These are phyloP conservation scores for Caenorhabditis doughertyi DNA, from an alignment of 2,888 invertebrate species.

Conservation along the genomic window DNA sequence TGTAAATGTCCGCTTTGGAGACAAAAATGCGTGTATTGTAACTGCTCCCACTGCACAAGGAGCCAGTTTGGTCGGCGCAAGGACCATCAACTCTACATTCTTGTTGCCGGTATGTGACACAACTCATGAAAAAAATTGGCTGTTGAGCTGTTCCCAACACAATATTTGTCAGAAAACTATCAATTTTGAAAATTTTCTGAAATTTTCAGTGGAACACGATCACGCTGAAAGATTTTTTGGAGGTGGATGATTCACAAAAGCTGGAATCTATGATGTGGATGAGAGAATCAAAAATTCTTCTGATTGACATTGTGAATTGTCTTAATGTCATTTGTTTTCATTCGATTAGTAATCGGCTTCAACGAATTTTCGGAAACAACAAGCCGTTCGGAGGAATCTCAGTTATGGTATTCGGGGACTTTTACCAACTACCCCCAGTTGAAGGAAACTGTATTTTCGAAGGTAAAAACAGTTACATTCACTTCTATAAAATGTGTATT, in stretches of 20 bases:
- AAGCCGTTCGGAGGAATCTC: not conserved
- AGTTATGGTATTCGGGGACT: conserved; percentile 3
- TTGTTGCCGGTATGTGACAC: too few species aligned
- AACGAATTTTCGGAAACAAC: not conserved
- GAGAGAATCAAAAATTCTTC: not conserved
- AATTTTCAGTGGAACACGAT: not conserved
- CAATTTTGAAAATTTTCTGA: not conserved
- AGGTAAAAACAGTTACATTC: not conserved
- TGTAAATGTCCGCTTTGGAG: too few species aligned
- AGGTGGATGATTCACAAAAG: too few species aligned
- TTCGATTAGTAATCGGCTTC: not conserved
- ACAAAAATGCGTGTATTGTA: not conserved
- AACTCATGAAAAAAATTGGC: too few species aligned
- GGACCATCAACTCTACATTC: not conserved
- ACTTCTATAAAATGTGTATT: not conserved
- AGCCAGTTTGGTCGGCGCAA: not conserved
- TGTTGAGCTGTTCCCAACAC: too few species aligned
- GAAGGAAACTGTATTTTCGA: not conserved
- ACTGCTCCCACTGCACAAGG: not conserved
- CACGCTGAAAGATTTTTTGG: not conserved
- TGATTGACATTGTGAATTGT: not conserved
- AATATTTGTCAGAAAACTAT: not conserved
- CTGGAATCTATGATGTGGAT: not conserved
- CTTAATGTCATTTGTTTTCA: not conserved
- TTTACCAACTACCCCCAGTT: not conserved